These are phyloP conservation scores for Drosophila bipectinata DNA, from an alignment of 1,140 invertebrate genomes.

Conservation along the genomic window DNA sequence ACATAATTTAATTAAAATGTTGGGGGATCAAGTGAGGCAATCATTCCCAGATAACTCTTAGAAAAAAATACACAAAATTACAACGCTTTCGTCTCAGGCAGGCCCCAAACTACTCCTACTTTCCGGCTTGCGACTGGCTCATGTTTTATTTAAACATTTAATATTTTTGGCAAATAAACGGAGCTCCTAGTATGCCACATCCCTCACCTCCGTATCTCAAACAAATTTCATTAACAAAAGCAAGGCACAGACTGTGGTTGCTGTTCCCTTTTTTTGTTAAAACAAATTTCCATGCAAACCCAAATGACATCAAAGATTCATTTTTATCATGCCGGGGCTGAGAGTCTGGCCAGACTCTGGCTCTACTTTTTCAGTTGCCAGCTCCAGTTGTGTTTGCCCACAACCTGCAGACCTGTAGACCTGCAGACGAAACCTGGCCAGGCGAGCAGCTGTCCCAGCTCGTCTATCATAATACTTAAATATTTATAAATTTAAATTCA, in stretches of 20 bases:
- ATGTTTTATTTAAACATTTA: constrained; percentile 74
- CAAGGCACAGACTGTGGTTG: constrained; percentile 44
- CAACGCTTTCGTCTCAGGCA: constrained; percentile 5
- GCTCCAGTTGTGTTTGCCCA: constrained; percentile 51
- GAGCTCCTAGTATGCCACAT: constrained; percentile 5
- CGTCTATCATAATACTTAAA: constrained; percentile 77
- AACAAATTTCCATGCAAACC: constrained; percentile 74
- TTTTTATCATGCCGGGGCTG: constrained; percentile 63
- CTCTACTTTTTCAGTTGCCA: background rate
- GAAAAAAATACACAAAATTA: background rate
- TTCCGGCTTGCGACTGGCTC: constrained; percentile 19
- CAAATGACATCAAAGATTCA: constrained; percentile 81
- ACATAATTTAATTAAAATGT: constrained; percentile 44
- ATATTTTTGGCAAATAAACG: constrained; percentile 76
- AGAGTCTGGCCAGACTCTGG: constrained; percentile 39
- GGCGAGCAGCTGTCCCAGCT: constrained; percentile 44
- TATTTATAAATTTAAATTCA: constrained; percentile 81
- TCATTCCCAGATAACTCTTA: constrained; percentile 53
- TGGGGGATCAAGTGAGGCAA: constrained; percentile 58
- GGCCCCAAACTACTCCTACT: constrained; percentile 12
- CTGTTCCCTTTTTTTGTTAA: constrained; percentile 69
- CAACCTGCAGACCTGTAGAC: constrained; percentile 29
- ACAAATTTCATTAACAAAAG: constrained; percentile 76
- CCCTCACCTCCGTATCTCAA: constrained; percentile 15
- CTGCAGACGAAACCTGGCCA: constrained; percentile 9